These are phyloP conservation scores for Eleginops maclovinus DNA, from an alignment of 2,113 vertebrate species.

Conservation along the genomic window DNA sequence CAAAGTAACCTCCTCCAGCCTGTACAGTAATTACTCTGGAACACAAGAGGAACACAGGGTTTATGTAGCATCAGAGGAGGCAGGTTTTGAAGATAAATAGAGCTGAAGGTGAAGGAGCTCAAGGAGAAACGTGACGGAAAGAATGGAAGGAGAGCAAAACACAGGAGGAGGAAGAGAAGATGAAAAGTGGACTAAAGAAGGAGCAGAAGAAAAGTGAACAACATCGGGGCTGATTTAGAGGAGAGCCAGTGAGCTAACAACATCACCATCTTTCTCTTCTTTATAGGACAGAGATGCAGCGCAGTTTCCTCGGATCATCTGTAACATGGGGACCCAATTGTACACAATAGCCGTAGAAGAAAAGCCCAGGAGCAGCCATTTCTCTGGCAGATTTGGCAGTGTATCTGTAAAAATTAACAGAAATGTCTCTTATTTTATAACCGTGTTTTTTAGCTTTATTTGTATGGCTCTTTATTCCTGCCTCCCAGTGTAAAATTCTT, in stretches of 20 bases:
- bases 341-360: constrained; percentile 5
- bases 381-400: constrained; percentile 37
- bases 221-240: constrained; percentile 30
- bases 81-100: background rate
- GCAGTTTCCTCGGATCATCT: constrained; percentile 32
- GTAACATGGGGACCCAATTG: constrained; percentile 25
- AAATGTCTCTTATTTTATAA: background rate
- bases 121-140: background rate
- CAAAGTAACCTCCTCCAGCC: constrained; percentile 53
- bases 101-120: constrained; percentile 20
- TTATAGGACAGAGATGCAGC: constrained; percentile 38
- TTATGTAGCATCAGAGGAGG: constrained; percentile 14
- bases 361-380: constrained; percentile 4
- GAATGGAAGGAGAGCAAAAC: background rate
- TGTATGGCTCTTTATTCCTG: background rate
- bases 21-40: constrained; percentile 55
- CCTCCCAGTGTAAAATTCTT: background rate
- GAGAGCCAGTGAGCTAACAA: background rate
- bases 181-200: background rate
- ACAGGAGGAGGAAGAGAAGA: background rate
- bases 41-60: constrained; percentile 32
- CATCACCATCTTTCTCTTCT: constrained; percentile 37
- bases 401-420: background rate
- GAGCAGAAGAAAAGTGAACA: background rate
- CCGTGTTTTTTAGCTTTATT: background rate